phyloP scores from a whole-genome alignment of 1,140 invertebrate species.

The Ceratina australensis region DNA sequence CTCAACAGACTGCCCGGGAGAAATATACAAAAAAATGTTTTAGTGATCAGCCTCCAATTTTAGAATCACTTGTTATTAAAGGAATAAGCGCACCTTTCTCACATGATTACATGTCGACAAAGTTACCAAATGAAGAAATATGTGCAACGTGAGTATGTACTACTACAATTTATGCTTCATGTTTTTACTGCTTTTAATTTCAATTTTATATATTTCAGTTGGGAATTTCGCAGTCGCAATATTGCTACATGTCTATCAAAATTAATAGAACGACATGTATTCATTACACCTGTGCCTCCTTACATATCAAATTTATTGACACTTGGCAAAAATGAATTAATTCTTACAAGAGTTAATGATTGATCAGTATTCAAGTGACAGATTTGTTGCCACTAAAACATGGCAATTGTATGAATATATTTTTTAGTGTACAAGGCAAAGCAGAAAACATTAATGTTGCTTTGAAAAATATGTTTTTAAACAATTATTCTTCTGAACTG shows the following conservation, averaged over 20 bases:
- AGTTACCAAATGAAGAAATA: slow-evolving; percentile 55
- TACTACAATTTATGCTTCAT: background rate
- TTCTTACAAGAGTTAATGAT: slow-evolving; percentile 18
- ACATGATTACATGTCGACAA: slow-evolving; percentile 37
- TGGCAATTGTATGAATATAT: background rate
- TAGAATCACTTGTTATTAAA: slow-evolving; percentile 63
- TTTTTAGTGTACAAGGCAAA: background rate
- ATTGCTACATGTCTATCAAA: slow-evolving; percentile 59
- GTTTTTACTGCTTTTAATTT: slow-evolving; percentile 14
- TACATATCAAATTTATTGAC: slow-evolving; percentile 67
- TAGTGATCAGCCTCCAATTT: slow-evolving; percentile 58
- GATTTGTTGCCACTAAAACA: background rate
- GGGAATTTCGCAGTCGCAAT: slow-evolving; percentile 67
- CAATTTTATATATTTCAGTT: slow-evolving; percentile 58
- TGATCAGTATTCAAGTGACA: background rate
- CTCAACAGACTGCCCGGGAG: slow-evolving; percentile 64
- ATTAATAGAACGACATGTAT: slow-evolving; percentile 56
- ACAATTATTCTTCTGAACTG: background rate
- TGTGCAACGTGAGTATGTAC: slow-evolving; percentile 51
- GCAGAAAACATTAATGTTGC: background rate
- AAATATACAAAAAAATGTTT: slow-evolving; percentile 64
- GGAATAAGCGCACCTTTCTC: slow-evolving; percentile 44
- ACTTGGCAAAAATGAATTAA: slow-evolving; percentile 59
- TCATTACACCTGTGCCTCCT: slow-evolving; percentile 63
- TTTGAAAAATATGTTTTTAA: background rate